Evolutionary conservation across 2,797 vertebrate genomes (phyloP).

Genomic region (Simalia tracyae): DNA sequence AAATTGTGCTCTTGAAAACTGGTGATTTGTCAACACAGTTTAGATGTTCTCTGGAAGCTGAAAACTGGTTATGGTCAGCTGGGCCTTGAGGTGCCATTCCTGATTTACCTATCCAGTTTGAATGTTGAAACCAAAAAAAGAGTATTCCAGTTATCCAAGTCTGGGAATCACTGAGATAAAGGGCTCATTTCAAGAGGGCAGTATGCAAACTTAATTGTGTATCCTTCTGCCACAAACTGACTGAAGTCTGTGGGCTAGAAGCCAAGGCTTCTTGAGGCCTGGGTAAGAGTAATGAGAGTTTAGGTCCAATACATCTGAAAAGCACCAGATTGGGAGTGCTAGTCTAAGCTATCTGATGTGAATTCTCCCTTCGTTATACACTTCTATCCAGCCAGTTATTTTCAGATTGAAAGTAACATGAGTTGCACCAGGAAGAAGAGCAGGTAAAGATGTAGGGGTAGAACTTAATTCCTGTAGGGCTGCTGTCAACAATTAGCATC

Average conservation of each 20-base stretch:
- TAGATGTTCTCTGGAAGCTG: not conserved
- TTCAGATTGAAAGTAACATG: not conserved
- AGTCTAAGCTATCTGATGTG: not conserved
- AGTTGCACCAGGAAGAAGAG: not conserved
- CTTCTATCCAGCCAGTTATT: not conserved
- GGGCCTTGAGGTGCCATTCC: not conserved
- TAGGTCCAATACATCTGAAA: too few species aligned
- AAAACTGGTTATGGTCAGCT: not conserved
- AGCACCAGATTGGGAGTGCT: too few species aligned
- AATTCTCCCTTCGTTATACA: not conserved
- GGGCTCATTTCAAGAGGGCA: not conserved
- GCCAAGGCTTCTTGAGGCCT: not conserved
- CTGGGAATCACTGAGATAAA: not conserved
- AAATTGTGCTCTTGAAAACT: not conserved
- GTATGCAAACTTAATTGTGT: not conserved
- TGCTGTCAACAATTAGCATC: not conserved
- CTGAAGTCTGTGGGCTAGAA: not conserved
- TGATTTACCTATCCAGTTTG: not conserved
- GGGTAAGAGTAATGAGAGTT: too few species aligned
- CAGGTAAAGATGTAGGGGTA: not conserved
- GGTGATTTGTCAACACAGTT: not conserved
- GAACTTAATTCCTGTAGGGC: not conserved
- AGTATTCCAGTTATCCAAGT: not conserved
- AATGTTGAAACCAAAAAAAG: not conserved
- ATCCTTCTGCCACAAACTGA: not conserved